Percentiles rank a stretch among this genome's conserved stretches.
These are phyloP conservation scores for Parnassius smintheus DNA, from an alignment of 2,888 invertebrate genomes.

Conservation along the genomic window DNA sequence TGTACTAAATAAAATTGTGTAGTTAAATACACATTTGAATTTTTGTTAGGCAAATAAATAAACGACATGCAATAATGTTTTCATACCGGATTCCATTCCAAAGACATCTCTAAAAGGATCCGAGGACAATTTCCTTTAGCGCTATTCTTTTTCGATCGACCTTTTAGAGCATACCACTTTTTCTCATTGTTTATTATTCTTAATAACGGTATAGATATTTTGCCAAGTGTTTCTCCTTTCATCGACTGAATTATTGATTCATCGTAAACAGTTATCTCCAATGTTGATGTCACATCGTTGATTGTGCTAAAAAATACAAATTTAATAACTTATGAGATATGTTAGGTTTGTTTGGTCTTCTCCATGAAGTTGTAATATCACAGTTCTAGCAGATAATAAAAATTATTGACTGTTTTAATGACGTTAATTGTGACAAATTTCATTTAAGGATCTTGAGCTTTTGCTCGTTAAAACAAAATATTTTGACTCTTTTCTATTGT, in stretches of 20 bases:
- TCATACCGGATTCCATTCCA: constrained; percentile 72
- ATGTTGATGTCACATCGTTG: constrained; percentile 66
- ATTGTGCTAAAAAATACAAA: constrained; percentile 50
- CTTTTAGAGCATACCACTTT: constrained; percentile 68
- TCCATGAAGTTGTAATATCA: no score
- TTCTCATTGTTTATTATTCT: constrained; percentile 66
- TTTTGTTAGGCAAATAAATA: background rate
- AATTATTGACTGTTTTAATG: no score
- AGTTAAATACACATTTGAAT: background rate
- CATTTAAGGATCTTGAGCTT: no score
- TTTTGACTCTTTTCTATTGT: no score
- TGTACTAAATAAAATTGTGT: no score
- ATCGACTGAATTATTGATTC: constrained; percentile 58
- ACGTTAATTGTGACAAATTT: no score
- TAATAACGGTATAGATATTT: constrained; percentile 64
- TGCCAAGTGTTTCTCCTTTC: constrained; percentile 62
- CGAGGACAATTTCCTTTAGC: constrained; percentile 66
- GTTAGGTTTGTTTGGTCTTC: no score
- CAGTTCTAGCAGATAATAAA: no score
- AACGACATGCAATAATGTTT: background rate
- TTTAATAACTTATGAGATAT: no score
- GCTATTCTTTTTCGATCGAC: constrained; percentile 55
- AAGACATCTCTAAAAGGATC: constrained; percentile 66
- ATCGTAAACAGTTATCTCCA: constrained; percentile 66
- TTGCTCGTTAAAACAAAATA: no score